A percentile compares a stretch with the other conserved stretches of the same genome.
phyloP scores from a whole-genome alignment of 2,113 vertebrate genomes.

The Anarhynchus alexandrinus region DNA sequence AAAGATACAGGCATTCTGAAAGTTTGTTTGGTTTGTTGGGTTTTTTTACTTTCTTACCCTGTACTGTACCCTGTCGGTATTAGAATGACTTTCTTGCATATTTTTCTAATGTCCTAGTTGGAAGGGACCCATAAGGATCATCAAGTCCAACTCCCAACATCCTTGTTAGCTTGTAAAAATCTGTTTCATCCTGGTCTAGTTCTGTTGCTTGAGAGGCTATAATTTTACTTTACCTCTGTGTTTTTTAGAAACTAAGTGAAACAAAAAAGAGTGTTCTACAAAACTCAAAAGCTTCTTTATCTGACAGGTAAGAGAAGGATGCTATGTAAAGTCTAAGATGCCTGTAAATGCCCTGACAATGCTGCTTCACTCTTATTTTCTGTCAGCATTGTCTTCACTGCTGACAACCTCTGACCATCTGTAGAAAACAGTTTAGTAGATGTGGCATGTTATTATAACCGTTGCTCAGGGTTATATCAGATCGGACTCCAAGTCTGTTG shows the following conservation, averaged over 20 bases:
- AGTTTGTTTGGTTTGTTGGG: neutral
- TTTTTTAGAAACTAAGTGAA: conserved; percentile 43
- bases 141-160: neutral
- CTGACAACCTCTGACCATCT: neutral
- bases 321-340: neutral
- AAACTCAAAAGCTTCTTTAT: neutral
- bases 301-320: conserved; percentile 37
- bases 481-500: neutral
- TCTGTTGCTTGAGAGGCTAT: neutral
- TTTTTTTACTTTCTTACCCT: neutral
- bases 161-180: neutral
- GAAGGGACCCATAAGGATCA: neutral
- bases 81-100: neutral
- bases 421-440: neutral
- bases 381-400: neutral
- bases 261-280: neutral
- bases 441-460: neutral
- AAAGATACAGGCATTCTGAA: neutral
- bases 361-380: neutral
- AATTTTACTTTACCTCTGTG: neutral
- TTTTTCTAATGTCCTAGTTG: neutral
- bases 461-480: neutral
- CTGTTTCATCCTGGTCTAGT: neutral
- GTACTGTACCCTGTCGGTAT: neutral
- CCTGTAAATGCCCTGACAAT: rapidly evolving